These are phyloP conservation scores for Pipa parva DNA, from an alignment of 2,113 vertebrate genomes.

Conservation along the genomic window DNA sequence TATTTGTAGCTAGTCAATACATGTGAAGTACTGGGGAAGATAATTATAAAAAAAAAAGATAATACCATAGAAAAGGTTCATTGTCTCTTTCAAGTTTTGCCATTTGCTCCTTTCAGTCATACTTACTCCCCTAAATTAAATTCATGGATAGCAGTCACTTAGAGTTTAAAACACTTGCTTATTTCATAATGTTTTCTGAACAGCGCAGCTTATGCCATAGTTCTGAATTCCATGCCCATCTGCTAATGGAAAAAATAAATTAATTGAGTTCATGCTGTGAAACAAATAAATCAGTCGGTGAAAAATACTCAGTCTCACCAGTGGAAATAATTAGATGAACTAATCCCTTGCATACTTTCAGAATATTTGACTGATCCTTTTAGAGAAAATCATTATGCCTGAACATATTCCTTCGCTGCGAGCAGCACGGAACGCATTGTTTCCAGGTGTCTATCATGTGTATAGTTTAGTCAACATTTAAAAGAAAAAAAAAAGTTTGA, in stretches of 20 bases:
- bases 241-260: conserved; percentile 34
- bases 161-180: conserved; percentile 21
- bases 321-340: conserved; percentile 33
- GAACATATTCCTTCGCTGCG: background rate
- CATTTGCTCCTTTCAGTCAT: conserved; percentile 23
- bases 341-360: conserved; percentile 11
- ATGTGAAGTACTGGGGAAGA: background rate
- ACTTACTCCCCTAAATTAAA: conserved; percentile 32
- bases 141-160: conserved; percentile 23
- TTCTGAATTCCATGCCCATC: conserved; percentile 27
- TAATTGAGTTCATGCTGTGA: conserved; percentile 30
- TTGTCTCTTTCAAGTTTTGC: conserved; percentile 8
- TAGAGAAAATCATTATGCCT: background rate
- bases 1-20: background rate
- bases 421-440: background rate
- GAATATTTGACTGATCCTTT: conserved; percentile 7
- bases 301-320: conserved; percentile 21
- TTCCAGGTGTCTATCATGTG: background rate
- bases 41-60: background rate
- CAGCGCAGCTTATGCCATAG: conserved; percentile 19
- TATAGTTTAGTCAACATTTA: too few relatives aligned
- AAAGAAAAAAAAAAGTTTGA: too few relatives aligned
- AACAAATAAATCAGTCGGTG: conserved; percentile 29
- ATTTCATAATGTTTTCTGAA: conserved; percentile 17
- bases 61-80: background rate